phyloP scores from a whole-genome alignment of 2,888 invertebrate genomes.

The Miltochrista miniata region DNA sequence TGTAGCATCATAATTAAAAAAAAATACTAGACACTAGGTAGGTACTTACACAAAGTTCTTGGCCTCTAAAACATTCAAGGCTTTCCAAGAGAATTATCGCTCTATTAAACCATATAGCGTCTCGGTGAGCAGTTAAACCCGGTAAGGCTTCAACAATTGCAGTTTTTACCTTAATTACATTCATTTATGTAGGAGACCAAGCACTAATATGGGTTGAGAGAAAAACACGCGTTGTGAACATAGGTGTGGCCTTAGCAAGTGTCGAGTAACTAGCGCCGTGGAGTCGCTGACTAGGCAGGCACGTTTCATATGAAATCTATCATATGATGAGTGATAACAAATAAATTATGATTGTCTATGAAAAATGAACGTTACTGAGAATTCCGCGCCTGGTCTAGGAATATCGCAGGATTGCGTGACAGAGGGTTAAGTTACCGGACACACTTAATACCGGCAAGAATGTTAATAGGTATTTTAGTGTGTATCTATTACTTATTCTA shows the following conservation, averaged over 20 bases:
- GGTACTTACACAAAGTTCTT: slow-evolving; percentile 14
- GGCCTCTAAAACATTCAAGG: slow-evolving; percentile 17
- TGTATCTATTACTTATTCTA: background rate
- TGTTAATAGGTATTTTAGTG: background rate
- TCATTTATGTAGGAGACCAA: slow-evolving; percentile 44
- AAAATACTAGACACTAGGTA: slow-evolving; percentile 7
- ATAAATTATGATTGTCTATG: slow-evolving; percentile 53
- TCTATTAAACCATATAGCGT: slow-evolving; percentile 38
- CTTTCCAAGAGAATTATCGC: slow-evolving; percentile 32
- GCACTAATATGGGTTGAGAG: slow-evolving; percentile 53
- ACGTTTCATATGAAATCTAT: slow-evolving; percentile 67
- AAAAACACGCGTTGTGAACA: slow-evolving; percentile 51
- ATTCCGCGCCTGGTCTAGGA: slow-evolving; percentile 34
- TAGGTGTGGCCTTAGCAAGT: slow-evolving; percentile 63
- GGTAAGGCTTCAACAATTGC: slow-evolving; percentile 34
- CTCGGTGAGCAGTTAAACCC: slow-evolving; percentile 23
- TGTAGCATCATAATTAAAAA: background rate
- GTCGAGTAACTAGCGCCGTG: slow-evolving; percentile 62
- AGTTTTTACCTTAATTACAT: slow-evolving; percentile 53
- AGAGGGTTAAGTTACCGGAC: slow-evolving; percentile 27
- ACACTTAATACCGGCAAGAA: background rate
- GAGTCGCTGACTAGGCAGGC: slow-evolving; percentile 59
- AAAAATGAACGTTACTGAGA: slow-evolving; percentile 54
- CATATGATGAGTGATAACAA: slow-evolving; percentile 56
- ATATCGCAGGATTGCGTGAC: slow-evolving; percentile 28